Conservation (phyloP, 2,797 vertebrate genomes). For the Sebastes minor region DNA sequence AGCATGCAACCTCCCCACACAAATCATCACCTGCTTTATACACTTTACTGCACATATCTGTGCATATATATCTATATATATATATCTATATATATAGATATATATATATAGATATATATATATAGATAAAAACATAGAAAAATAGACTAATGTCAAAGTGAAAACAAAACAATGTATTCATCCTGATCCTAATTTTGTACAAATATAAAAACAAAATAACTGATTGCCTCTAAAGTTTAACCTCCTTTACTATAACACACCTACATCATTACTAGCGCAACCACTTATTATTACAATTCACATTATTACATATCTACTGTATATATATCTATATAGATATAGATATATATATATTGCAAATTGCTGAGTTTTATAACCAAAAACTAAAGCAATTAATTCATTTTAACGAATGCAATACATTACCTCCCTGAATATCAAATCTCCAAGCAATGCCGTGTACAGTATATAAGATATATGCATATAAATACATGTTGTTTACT, state of each 20-base stretch:
- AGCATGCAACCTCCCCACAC: no score
- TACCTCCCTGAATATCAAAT: no score
- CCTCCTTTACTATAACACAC: not conserved
- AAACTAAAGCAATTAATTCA: not conserved
- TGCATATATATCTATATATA: no score
- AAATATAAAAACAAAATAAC: not conserved
- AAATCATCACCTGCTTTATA: no score
- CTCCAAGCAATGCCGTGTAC: no score
- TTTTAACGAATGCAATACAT: not conserved
- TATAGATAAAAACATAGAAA: not conserved
- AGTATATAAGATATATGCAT: no score
- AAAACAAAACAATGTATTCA: not conserved
- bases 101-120: no score
- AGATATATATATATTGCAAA: not conserved
- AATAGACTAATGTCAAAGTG: not conserved
- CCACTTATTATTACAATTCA: not conserved
- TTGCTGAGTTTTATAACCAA: not conserved
- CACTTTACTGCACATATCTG: no score
- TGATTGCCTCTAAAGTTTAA: not conserved
- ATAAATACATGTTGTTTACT: conserved; percentile 39
- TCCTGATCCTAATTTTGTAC: not conserved
- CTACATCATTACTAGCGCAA: no score
- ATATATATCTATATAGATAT: no score
- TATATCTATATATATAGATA: no score
- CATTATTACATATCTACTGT: not conserved